A percentile compares a stretch with the other conserved stretches of the same genome.
phyloP scores from a whole-genome alignment of 2,888 invertebrate genomes.

The Sturmia bella region DNA sequence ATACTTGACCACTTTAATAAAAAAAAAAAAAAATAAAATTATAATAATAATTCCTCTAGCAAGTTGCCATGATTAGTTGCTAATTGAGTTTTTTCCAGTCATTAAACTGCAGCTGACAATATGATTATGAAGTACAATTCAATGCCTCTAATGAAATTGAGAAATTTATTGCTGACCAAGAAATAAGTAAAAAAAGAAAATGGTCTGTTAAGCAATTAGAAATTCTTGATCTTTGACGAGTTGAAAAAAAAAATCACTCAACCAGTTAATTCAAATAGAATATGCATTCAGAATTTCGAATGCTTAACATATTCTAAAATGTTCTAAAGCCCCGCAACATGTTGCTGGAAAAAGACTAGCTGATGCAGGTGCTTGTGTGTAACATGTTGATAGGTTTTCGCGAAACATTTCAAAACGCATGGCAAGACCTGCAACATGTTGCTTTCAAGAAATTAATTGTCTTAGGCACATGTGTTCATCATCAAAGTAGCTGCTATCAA shows the following conservation, averaged over 20 bases:
- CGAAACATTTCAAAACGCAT: no score
- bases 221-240: conserved; percentile 8
- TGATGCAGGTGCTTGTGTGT: no score
- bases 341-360: no score
- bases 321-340: no score
- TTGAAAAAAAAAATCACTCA: neutral
- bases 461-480: no score
- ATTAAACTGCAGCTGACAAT: conserved; percentile 9
- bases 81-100: conserved; percentile 34
- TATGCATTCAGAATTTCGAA: no score
- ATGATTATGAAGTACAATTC: neutral
- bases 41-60: conserved; percentile 10
- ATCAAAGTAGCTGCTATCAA: no score
- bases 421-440: no score
- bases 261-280: no score
- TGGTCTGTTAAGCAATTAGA: neutral
- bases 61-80: conserved; percentile 41
- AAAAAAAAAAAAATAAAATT: neutral
- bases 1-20: conserved; percentile 20
- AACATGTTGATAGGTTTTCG: no score
- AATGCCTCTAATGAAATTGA: conserved; percentile 21
- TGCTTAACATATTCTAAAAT: no score
- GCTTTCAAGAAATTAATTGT: no score
- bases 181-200: conserved; percentile 1
- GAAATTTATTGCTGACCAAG: conserved; percentile 19